These are phyloP conservation scores for Thunnus thynnus DNA, from an alignment of 2,113 vertebrate genomes.

Conservation along the genomic window DNA sequence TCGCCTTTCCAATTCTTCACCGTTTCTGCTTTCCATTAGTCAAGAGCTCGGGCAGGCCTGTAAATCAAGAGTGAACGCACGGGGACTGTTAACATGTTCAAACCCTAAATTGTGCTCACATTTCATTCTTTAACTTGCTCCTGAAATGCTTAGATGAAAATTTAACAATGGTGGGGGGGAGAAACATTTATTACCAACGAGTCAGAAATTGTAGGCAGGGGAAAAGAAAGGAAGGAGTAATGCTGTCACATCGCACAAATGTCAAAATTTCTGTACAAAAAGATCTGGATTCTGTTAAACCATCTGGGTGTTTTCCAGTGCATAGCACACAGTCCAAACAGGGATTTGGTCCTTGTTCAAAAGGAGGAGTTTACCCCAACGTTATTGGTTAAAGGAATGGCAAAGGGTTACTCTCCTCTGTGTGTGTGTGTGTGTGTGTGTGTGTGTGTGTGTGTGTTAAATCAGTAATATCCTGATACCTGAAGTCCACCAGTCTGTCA, in stretches of 20 bases:
- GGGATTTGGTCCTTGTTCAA: constrained; percentile 62
- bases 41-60: constrained; percentile 17
- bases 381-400: constrained; percentile 47
- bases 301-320: constrained; percentile 52
- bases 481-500: constrained; percentile 16
- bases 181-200: constrained; percentile 75
- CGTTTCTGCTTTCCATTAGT: not conserved
- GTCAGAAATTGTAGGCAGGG: constrained; percentile 48
- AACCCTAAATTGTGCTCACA: constrained; percentile 31
- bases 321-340: constrained; percentile 59
- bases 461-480: constrained; percentile 22
- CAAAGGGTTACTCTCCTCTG: constrained; percentile 27
- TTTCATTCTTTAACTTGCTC: constrained; percentile 9
- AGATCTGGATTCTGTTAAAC: constrained; percentile 38
- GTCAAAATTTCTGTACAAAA: constrained; percentile 60
- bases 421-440: not conserved
- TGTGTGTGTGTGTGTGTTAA: constrained; percentile 29
- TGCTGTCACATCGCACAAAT: constrained; percentile 65
- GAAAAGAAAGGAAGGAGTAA: constrained; percentile 33
- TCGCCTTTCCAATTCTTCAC: not conserved
- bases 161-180: constrained; percentile 22
- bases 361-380: constrained; percentile 40
- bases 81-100: constrained; percentile 13
- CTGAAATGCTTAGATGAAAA: constrained; percentile 35
- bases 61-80: constrained; percentile 28